These are phyloP conservation scores for Alectoris magna DNA, from an alignment of 2,797 vertebrate genomes.

Conservation along the genomic window DNA sequence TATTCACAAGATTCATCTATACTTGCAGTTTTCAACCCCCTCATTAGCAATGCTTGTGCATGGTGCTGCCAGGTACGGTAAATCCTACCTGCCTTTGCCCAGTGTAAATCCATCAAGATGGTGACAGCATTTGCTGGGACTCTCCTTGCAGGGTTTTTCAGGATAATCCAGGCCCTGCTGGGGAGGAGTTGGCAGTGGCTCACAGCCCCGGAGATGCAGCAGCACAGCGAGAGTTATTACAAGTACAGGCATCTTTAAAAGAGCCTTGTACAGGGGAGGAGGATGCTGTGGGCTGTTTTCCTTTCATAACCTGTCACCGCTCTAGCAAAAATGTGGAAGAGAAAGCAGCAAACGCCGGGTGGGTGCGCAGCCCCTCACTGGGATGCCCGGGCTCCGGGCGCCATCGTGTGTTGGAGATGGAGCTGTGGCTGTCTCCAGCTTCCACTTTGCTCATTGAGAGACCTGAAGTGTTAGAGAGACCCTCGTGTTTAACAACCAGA, in stretches of 20 bases:
- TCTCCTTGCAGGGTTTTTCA: conserved; percentile 13
- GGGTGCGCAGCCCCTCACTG: not conserved
- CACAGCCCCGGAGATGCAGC: not conserved
- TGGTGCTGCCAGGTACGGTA: conserved; percentile 47
- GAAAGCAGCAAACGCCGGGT: not conserved
- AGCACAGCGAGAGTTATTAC: not conserved
- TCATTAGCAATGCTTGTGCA: conserved; percentile 53
- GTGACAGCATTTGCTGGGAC: conserved; percentile 4
- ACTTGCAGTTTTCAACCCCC: conserved; percentile 29
- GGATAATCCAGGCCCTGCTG: not conserved
- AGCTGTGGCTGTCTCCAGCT: not conserved
- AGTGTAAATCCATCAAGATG: conserved; percentile 21
- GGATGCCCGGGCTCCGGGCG: conserved; percentile 3
- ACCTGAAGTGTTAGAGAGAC: not conserved
- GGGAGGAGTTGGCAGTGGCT: not conserved
- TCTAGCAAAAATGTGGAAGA: not conserved
- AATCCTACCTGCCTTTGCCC: conserved; percentile 44
- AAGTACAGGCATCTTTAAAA: not conserved
- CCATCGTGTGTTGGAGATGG: conserved; percentile 71
- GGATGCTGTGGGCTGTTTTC: conserved; percentile 18
- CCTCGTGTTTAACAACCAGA: not conserved
- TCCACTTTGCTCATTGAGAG: not conserved
- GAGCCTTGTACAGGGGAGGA: not conserved
- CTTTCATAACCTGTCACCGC: conserved; percentile 33
- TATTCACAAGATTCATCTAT: conserved; percentile 53